Base-by-base conservation (phyloP, 2,113 vertebrate species). In the Bombycilla garrulus region DNA sequence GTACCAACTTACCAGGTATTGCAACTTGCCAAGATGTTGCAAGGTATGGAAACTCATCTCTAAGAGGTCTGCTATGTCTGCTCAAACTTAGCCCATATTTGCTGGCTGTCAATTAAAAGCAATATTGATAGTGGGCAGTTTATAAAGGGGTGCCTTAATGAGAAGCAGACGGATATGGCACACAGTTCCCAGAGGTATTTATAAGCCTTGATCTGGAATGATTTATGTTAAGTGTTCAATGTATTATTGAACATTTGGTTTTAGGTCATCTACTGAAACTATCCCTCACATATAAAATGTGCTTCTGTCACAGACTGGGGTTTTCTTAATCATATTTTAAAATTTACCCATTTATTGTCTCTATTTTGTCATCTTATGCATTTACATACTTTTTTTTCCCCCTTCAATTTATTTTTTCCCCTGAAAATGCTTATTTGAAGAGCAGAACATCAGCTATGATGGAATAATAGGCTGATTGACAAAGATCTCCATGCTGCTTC, bases 241-340 rank as follows among this genome's bases (percentile, higher is more conserved):
- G 72, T 36, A 85, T 90, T 87, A 83, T n/a, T n/a, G n/a, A n/a
- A n/a, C 60, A 58, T 93, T 91, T 67, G 56, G 24, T 83, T 92
- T 92, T 88, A 50, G 45, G 66, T 72, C 74, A 53, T 84, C 78
- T 92, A 10, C 76, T 86, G 36, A 81, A 83, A 86, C 40, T 72
- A 33, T 66, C 40, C 7, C n/a, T 91, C 85, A 90, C 9, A 15
- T 40, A 45, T 7, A 62, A 77, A 89, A 73, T 36, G 84, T 81
- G 48, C 9, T 89, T 96, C 84, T 83, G 54, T 88, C 94, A 72
- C 11, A 50, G 26, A 84, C 5, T 29, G 48, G 21, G 36, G 14
- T 93, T 95, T 92, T 81, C 81, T 93, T 87, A 96, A 94, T 88
- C 23, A 66, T 33, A 50, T 90, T 81, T 94, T 73, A 69, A 93